These are phyloP conservation scores for Anthoscopus minutus DNA, from an alignment of 2,113 vertebrate species.

Conservation along the genomic window DNA sequence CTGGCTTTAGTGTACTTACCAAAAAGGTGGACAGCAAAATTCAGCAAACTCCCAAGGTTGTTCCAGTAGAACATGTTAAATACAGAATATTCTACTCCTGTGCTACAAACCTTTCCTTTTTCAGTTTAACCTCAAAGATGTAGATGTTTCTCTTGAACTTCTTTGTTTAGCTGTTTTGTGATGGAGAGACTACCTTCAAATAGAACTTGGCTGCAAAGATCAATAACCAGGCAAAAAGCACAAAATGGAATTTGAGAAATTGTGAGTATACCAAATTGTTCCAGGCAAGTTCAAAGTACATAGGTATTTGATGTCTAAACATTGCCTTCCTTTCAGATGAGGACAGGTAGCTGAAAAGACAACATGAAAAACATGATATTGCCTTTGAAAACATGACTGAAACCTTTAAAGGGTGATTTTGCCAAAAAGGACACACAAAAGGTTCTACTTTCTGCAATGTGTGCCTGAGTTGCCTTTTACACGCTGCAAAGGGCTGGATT, in stretches of 20 bases:
- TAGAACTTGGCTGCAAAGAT: conserved; percentile 62
- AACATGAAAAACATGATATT: neutral
- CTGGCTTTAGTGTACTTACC: neutral
- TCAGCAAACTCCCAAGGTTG: neutral
- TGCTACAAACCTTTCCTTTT: neutral
- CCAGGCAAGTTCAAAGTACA: conserved; percentile 6
- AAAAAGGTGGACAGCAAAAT: neutral
- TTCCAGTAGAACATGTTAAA: neutral
- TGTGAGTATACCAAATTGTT: conserved; percentile 35
- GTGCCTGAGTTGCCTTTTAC: neutral
- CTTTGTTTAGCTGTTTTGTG: conserved; percentile 57
- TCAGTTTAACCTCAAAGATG: neutral
- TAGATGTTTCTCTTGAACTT: conserved; percentile 60
- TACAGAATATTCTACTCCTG: neutral
- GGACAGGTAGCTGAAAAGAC: neutral
- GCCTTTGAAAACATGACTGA: neutral
- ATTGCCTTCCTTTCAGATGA: neutral
- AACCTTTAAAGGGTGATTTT: neutral
- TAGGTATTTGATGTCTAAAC: neutral
- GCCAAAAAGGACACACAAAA: neutral
- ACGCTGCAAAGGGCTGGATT: neutral
- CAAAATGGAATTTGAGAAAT: conserved; percentile 57
- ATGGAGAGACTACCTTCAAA: conserved; percentile 40
- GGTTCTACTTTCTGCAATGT: neutral
- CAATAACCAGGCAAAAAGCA: conserved; percentile 48